These are phyloP conservation scores for Myotis myotis DNA, from an alignment of 2,797 vertebrate genomes.

Conservation along the genomic window DNA sequence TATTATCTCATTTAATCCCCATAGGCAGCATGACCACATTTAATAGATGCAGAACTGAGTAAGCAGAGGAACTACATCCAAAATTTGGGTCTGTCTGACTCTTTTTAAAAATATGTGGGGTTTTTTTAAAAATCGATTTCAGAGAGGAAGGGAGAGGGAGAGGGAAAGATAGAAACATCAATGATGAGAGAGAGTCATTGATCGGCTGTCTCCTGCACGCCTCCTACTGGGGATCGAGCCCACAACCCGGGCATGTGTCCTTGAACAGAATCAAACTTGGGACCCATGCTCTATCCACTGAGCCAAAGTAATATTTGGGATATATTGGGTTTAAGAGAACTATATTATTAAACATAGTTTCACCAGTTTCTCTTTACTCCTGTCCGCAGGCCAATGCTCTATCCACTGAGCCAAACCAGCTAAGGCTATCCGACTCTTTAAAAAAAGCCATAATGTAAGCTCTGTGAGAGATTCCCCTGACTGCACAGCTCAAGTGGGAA, in stretches of 20 bases:
- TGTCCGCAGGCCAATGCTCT: no score
- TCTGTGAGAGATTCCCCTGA: background rate
- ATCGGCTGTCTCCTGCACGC: no score
- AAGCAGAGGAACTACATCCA: background rate
- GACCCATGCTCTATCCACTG: no score
- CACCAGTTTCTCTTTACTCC: background rate
- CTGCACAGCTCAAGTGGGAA: background rate
- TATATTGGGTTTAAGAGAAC: constrained; percentile 32
- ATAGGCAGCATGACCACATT: background rate
- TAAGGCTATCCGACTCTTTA: background rate
- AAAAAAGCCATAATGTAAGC: background rate
- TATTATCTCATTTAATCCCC: background rate
- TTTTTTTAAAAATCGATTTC: no score
- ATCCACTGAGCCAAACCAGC: no score
- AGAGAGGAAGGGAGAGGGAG: no score
- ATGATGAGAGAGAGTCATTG: no score
- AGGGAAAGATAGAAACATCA: no score
- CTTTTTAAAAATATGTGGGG: background rate
- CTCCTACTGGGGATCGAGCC: no score
- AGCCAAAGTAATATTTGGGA: background rate
- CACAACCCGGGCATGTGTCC: no score
- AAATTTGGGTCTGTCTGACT: background rate
- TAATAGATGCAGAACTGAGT: background rate
- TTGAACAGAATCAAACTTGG: no score
- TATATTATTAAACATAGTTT: background rate